Evolutionary conservation across 2,888 invertebrate species (phyloP), one percentile per base, ranked within the genome.

Genomic region (Andrena marginata): DNA sequence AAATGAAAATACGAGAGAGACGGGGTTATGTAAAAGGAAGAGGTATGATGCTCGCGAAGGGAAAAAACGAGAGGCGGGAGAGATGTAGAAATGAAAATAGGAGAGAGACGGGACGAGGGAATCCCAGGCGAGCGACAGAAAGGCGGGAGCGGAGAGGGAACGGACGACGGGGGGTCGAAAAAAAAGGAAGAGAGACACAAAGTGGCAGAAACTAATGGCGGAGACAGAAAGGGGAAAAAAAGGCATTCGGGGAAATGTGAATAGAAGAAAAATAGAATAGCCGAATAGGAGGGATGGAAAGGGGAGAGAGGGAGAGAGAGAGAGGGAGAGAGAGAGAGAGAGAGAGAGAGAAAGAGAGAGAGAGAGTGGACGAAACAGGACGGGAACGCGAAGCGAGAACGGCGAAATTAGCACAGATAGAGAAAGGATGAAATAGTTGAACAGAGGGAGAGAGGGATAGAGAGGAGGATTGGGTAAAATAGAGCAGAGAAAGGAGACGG

Each of bases 121-220:
- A 42, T 64, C 35, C 54, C 68, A 2, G 3, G 56, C 69, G 79
- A 70, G 70, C 8, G 56, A 81, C 48, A 6, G 56, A n/a, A 16
- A 42, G 62, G 62, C 2, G 62, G 65, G 63, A 33, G 23, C 13
- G 35, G 59, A 62, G 67, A 75, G 75, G 81, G 69, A 60, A 69
- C 73, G 74, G 60, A 10, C 31, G 54, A 49, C 10, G 35, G 62
- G 48, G 77, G 42, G 16, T 13, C 20, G 26, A 16, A 59, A 76
- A 68, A 42, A 67, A n/a, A 13, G 1, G 6, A 51, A 72, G n/a
- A 31, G 33, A 49, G 63, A 80, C 67, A 71, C 76, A 63, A 82
- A 77, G 82, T 82, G 82, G 82, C 76, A 82, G 82, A 82, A 82
- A 82, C 71, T 82, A 82, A 81, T 67, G 82, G 82, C 51, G 48